A percentile compares a stretch with the other conserved stretches of the same genome.
phyloP scores from a whole-genome alignment of 2,797 vertebrate genomes.

The Pipistrellus pygmaeus region DNA sequence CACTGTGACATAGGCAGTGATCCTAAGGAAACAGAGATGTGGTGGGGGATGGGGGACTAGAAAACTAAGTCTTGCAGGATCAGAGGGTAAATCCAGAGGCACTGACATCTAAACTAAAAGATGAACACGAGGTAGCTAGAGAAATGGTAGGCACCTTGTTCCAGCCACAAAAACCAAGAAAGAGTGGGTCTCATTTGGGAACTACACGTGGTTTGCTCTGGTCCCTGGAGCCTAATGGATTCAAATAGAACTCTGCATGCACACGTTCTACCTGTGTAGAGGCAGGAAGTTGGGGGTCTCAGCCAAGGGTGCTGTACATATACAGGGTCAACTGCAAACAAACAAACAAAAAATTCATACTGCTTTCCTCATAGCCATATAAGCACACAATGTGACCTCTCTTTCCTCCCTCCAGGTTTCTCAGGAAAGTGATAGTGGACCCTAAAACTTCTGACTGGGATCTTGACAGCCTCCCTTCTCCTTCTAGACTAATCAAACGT shows the following conservation, averaged over 20 bases:
- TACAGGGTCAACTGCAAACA: background rate
- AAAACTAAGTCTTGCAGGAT: background rate
- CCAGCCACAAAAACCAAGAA: background rate
- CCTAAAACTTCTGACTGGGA: background rate
- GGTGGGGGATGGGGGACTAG: background rate
- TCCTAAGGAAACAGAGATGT: accelerated
- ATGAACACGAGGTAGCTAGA: background rate
- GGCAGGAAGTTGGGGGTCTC: background rate
- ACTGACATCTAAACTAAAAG: background rate
- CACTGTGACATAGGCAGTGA: accelerated
- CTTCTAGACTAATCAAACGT: background rate
- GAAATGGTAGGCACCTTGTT: background rate
- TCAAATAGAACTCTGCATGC: background rate
- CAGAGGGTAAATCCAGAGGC: background rate
- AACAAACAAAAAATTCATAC: too few species aligned
- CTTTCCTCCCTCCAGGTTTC: background rate
- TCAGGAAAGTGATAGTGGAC: background rate
- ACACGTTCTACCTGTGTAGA: background rate
- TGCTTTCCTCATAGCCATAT: background rate
- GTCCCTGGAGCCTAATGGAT: background rate
- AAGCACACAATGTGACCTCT: accelerated
- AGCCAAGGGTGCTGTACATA: too few species aligned
- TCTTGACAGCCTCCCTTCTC: background rate
- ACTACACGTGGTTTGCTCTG: background rate
- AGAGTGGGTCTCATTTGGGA: background rate